Percentiles rank a stretch among this genome's conserved stretches.
phyloP scores from a whole-genome alignment of 2,113 vertebrate species.

The Pseudolaguvia tuberculata region DNA sequence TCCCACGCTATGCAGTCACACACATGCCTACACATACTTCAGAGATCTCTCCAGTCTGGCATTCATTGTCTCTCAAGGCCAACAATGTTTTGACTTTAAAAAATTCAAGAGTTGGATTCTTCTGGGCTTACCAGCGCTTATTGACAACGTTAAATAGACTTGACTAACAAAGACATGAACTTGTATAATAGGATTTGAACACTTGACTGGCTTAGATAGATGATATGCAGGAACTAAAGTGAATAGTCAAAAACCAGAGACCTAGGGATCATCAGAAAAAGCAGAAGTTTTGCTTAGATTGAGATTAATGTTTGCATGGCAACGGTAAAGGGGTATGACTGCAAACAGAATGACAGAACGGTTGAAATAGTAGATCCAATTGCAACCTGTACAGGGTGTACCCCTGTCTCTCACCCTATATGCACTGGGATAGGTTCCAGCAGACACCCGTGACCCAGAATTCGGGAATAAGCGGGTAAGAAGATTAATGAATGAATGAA shows the following conservation, averaged over 20 bases:
- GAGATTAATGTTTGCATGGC: neutral
- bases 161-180: neutral
- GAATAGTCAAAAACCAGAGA: neutral
- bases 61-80: constrained; percentile 61
- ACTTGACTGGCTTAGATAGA: neutral
- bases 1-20: constrained; percentile 45
- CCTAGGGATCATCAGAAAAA: neutral
- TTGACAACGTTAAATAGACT: neutral
- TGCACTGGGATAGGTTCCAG: no score
- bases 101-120: constrained; percentile 14
- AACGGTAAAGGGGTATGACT: neutral
- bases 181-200: neutral
- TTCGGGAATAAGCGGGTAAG: no score
- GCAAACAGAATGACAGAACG: neutral
- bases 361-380: neutral
- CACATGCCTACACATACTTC: neutral
- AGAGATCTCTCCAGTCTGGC: constrained; percentile 18
- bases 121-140: neutral
- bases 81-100: constrained; percentile 23
- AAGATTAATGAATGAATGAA: no score
- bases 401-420: no score
- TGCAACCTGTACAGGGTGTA: no score
- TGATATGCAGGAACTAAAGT: neutral
- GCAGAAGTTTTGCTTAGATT: neutral
- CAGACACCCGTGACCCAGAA: no score